Evolutionary conservation across 2,113 vertebrate genomes (phyloP).

Genomic region (Lampris incognitus): DNA sequence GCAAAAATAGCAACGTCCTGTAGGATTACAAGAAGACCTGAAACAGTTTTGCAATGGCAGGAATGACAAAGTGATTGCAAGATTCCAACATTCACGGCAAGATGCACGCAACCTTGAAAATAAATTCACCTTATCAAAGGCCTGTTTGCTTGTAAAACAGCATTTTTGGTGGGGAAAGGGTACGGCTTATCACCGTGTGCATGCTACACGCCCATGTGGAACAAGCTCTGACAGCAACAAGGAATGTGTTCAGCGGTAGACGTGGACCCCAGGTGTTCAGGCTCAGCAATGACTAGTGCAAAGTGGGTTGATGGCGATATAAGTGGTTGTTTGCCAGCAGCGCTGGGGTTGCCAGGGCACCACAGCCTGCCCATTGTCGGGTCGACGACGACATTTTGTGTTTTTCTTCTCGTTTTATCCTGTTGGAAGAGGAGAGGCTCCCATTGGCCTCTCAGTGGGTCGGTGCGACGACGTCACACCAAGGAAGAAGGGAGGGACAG

Average conservation of each 20-base stretch:
- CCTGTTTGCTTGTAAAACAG: not conserved
- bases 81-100: too few relatives aligned
- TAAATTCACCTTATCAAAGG: too few relatives aligned
- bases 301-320: not conserved
- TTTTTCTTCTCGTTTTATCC: not conserved
- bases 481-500: constrained; percentile 2
- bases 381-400: constrained; percentile 2
- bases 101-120: too few relatives aligned
- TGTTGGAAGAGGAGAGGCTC: not conserved
- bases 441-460: constrained; percentile 9
- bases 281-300: constrained; percentile 8
- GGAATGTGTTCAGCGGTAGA: constrained; percentile 11
- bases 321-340: constrained; percentile 46
- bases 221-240: not conserved
- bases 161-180: not conserved
- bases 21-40: not conserved
- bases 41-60: not conserved
- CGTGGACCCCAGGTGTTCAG: constrained; percentile 5
- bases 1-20: not conserved
- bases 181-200: not conserved
- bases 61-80: constrained; percentile 22
- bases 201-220: not conserved
- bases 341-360: constrained; percentile 10
- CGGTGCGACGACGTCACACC: not conserved
- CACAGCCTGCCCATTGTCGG: not conserved